phyloP scores from a whole-genome alignment of 1,140 invertebrate genomes.

The Calliopsis andreniformis region DNA sequence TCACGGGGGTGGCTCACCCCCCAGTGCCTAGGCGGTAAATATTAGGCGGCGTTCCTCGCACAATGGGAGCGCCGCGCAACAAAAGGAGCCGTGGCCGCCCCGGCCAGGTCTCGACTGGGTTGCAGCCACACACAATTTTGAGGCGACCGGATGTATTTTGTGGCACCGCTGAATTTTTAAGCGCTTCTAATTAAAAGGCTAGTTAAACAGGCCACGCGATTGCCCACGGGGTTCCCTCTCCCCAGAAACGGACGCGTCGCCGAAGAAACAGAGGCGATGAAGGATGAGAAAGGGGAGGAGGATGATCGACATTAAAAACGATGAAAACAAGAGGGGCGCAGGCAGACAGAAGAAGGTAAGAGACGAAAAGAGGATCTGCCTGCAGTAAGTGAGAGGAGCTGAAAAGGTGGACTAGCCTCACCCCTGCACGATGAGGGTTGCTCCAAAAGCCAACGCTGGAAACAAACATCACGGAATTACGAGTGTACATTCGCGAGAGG shows the following conservation, averaged over 20 bases:
- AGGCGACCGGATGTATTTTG: slow-evolving; percentile 74
- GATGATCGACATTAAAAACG: background rate
- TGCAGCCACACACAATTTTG: slow-evolving; percentile 69
- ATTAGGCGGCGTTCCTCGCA: slow-evolving; percentile 62
- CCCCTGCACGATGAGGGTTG: slow-evolving; percentile 39
- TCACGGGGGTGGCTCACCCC: slow-evolving; percentile 25
- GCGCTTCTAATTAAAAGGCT: slow-evolving; percentile 82
- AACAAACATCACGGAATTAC: slow-evolving; percentile 73
- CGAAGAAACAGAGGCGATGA: slow-evolving; percentile 18
- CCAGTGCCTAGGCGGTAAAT: slow-evolving; percentile 70
- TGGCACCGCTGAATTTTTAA: slow-evolving; percentile 80
- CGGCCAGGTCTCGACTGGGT: slow-evolving; percentile 38
- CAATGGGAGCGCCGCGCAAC: slow-evolving; percentile 70
- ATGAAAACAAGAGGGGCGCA: background rate
- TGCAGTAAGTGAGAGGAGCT: no score
- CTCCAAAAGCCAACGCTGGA: slow-evolving; percentile 69
- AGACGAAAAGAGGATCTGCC: background rate
- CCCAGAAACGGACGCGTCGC: slow-evolving; percentile 29
- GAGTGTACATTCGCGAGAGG: slow-evolving; percentile 63
- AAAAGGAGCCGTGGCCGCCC: slow-evolving; percentile 66
- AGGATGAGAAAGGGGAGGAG: slow-evolving; percentile 22
- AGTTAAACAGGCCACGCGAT: slow-evolving; percentile 79
- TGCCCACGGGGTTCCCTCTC: slow-evolving; percentile 68
- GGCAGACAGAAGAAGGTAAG: background rate
- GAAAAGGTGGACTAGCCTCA: slow-evolving; percentile 25